These are phyloP conservation scores for Latrodectus geometricus DNA, from an alignment of 1,140 invertebrate genomes.

Conservation along the genomic window DNA sequence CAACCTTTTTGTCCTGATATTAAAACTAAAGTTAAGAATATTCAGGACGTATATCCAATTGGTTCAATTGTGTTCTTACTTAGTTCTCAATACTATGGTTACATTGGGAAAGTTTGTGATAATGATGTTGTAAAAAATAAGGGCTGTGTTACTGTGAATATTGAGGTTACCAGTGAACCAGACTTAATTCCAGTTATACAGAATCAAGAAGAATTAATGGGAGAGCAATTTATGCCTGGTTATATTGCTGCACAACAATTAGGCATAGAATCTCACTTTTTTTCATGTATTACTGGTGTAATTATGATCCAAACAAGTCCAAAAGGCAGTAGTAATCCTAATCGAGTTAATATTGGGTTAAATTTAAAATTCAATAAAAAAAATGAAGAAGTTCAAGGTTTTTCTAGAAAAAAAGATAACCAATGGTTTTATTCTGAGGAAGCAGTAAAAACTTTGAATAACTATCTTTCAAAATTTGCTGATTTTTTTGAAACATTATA, in stretches of 20 bases:
- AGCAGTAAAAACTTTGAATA: slow-evolving; percentile 77
- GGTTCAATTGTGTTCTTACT: slow-evolving; percentile 81
- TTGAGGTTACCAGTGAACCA: slow-evolving; percentile 35
- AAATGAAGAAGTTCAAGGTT: slow-evolving; percentile 81
- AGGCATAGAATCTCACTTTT: slow-evolving; percentile 77
- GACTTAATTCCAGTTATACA: slow-evolving; percentile 44
- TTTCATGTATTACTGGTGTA: slow-evolving; percentile 87
- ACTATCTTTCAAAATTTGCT: slow-evolving; percentile 79
- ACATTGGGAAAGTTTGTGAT: slow-evolving; percentile 74
- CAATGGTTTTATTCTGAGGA: slow-evolving; percentile 87
- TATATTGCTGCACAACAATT: slow-evolving; percentile 72
- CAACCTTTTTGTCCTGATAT: slow-evolving; percentile 70
- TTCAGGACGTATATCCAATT: slow-evolving; percentile 80
- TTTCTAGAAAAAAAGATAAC: slow-evolving; percentile 77
- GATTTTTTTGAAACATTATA: slow-evolving; percentile 77
- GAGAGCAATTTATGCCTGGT: slow-evolving; percentile 62
- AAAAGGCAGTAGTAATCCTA: slow-evolving; percentile 63
- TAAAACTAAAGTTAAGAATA: slow-evolving; percentile 69
- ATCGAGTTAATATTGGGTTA: slow-evolving; percentile 87
- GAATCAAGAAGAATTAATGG: slow-evolving; percentile 47
- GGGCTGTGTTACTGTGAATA: slow-evolving; percentile 6
- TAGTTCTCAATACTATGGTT: slow-evolving; percentile 83
- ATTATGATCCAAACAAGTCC: slow-evolving; percentile 74
- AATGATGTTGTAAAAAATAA: slow-evolving; percentile 29
- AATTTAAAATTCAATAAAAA: slow-evolving; percentile 91